Conservation (phyloP, 2,113 vertebrate genomes). For the Noctilio leporinus region DNA sequence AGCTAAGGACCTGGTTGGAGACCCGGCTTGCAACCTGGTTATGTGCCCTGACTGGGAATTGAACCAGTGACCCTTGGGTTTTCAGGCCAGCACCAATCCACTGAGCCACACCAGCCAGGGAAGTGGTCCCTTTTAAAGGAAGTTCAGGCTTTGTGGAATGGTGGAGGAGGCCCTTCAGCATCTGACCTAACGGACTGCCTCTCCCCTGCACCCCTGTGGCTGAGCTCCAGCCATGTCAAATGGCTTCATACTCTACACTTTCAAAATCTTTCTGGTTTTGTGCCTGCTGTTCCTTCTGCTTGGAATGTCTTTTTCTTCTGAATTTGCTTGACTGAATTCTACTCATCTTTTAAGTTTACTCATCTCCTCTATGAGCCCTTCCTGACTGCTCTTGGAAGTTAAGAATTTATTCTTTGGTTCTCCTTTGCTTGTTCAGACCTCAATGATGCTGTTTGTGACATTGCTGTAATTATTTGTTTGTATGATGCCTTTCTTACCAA, state of each 20-base stretch:
- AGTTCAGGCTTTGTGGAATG: not conserved
- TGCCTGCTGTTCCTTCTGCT: not conserved
- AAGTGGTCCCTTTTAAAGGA: not conserved
- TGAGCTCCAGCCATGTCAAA: not conserved
- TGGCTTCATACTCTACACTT: not conserved
- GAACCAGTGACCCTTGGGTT: no score
- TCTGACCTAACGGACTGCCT: not conserved
- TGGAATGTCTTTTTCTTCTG: not conserved
- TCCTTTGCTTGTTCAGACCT: not conserved
- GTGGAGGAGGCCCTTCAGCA: not conserved
- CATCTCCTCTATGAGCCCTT: not conserved
- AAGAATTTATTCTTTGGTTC: not conserved
- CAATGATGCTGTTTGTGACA: not conserved
- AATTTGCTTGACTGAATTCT: not conserved
- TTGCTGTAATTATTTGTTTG: not conserved
- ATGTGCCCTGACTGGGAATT: no score
- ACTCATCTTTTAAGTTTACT: not conserved
- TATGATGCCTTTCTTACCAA: not conserved
- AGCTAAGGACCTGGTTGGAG: no score
- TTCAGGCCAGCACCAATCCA: no score
- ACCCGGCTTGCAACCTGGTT: no score
- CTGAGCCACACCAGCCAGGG: no score
- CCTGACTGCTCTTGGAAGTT: not conserved
- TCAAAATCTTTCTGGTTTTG: not conserved
- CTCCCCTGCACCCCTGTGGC: not conserved